Conservation (phyloP, 2,888 invertebrate species). For the Platycheirus albimanus region DNA sequence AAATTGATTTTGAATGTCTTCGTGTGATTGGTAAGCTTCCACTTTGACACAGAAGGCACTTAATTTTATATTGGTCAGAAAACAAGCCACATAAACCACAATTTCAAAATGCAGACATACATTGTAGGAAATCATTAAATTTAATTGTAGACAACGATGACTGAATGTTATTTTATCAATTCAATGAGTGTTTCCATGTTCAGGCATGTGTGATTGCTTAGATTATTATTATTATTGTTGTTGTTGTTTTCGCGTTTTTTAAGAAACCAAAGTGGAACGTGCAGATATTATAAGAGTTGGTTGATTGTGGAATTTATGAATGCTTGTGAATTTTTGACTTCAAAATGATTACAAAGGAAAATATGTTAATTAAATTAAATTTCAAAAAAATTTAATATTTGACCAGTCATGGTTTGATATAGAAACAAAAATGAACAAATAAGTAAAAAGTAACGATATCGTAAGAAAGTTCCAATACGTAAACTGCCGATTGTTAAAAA, state of each 20-base stretch:
- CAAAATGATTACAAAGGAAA: too few species aligned
- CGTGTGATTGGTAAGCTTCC: neutral
- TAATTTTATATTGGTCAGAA: neutral
- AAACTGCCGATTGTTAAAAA: too few species aligned
- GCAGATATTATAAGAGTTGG: neutral
- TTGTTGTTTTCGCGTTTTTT: neutral
- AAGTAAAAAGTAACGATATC: too few species aligned
- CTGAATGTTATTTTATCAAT: conserved; percentile 23
- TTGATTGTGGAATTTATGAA: too few species aligned
- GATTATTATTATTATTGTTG: neutral
- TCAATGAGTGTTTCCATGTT: conserved; percentile 22
- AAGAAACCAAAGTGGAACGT: neutral
- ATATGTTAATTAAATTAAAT: too few species aligned
- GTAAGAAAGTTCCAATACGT: too few species aligned
- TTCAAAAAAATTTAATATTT: too few species aligned
- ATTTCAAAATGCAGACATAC: conserved; percentile 17
- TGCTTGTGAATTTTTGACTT: too few species aligned
- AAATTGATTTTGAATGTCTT: neutral
- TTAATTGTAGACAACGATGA: conserved; percentile 27
- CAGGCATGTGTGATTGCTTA: conserved; percentile 4
- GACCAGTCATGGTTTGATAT: too few species aligned
- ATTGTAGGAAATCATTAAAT: conserved; percentile 44
- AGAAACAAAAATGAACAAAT: too few species aligned
- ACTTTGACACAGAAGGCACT: neutral
- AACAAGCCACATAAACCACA: neutral